phyloP scores from a whole-genome alignment of 2,113 vertebrate genomes.

The Columbina picui region DNA sequence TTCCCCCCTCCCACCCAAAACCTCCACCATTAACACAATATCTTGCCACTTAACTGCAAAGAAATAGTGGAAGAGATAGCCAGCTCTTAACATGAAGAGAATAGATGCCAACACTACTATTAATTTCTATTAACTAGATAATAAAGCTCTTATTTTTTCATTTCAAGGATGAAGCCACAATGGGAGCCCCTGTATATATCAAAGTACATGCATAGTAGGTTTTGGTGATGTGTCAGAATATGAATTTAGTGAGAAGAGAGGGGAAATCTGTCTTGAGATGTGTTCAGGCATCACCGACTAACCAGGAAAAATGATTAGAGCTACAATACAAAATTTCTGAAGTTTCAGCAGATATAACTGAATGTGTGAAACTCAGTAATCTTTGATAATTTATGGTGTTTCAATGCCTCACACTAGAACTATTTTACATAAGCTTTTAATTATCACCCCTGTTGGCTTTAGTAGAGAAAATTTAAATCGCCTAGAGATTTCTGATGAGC shows the following conservation, averaged over 20 bases:
- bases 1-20: background rate
- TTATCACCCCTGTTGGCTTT: background rate
- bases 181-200: background rate
- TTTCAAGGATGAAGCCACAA: background rate
- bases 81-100: background rate
- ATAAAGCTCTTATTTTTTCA: background rate
- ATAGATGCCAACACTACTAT: background rate
- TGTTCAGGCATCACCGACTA: background rate
- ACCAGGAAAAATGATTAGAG: background rate
- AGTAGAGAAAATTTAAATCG: background rate
- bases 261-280: background rate
- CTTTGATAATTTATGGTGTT: background rate
- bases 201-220: background rate
- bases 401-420: background rate
- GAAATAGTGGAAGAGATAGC: background rate
- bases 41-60: background rate
- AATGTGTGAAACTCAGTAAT: background rate
- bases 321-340: background rate
- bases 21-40: background rate
- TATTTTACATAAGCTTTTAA: constrained; percentile 28
- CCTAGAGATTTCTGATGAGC: background rate
- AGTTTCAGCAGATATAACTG: background rate
- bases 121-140: background rate
- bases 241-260: background rate
- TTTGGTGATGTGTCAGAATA: background rate